Evolutionary conservation across 2,113 vertebrate genomes (phyloP).

Genomic region (Rafetus swinhoei): DNA sequence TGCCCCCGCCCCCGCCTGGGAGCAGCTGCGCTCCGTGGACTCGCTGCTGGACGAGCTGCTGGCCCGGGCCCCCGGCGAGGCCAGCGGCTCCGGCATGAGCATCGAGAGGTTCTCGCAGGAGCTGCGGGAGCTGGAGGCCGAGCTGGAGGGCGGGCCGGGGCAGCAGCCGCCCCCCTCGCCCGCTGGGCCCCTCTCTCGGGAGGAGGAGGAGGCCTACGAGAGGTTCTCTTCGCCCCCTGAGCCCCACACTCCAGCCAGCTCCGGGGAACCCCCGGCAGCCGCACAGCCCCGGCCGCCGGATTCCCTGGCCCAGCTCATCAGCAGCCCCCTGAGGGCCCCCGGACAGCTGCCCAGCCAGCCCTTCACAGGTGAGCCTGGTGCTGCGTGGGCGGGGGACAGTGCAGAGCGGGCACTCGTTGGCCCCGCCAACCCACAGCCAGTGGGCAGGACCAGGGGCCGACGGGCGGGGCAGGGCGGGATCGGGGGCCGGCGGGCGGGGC

Average conservation of each 20-base stretch:
- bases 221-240: constrained; percentile 60
- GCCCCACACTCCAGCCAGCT: neutral
- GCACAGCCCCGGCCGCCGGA: neutral
- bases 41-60: constrained; percentile 85
- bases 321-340: constrained; percentile 82
- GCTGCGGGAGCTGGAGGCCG: constrained; percentile 88
- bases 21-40: constrained; percentile 76
- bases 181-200: constrained; percentile 37
- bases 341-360: constrained; percentile 86
- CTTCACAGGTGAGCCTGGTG: constrained; percentile 87
- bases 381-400: too few species aligned
- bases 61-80: constrained; percentile 75
- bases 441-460: too few species aligned
- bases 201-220: constrained; percentile 80
- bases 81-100: constrained; percentile 79
- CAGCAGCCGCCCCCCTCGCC: constrained; percentile 40
- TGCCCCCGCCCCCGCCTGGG: neutral
- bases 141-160: constrained; percentile 77
- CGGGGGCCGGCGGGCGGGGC: too few species aligned
- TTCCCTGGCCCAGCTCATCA: constrained; percentile 74
- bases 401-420: too few species aligned
- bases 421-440: too few species aligned
- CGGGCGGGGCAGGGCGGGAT: too few species aligned
- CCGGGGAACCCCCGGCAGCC: neutral
- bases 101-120: constrained; percentile 91